phyloP scores from a whole-genome alignment of 1,140 invertebrate genomes.

The Tetraneura akinire region DNA sequence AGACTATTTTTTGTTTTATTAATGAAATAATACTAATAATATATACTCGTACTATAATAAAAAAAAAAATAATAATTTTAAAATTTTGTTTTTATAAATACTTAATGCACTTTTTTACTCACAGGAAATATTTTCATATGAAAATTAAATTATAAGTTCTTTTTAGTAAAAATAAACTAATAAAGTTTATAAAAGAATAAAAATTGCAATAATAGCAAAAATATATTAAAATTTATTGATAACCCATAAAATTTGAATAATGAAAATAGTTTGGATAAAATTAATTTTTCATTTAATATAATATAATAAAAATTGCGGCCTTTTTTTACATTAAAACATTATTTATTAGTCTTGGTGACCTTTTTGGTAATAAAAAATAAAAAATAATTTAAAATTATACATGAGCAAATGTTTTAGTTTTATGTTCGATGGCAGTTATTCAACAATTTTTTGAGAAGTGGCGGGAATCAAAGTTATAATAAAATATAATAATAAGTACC shows the following conservation, averaged over 20 bases:
- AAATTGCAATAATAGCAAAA: background rate
- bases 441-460: too few species aligned
- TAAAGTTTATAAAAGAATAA: background rate
- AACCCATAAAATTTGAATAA: background rate
- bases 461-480: too few species aligned
- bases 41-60: too few species aligned
- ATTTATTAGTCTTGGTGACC: conserved; percentile 23
- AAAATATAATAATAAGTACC: too few species aligned
- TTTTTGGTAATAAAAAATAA: background rate
- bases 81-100: too few species aligned
- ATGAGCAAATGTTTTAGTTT: background rate
- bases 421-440: background rate
- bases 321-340: background rate
- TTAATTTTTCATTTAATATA: conserved; percentile 14
- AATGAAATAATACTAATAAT: too few species aligned
- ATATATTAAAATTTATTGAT: conserved; percentile 6
- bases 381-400: conserved; percentile 18
- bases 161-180: too few species aligned
- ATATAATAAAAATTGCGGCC: background rate
- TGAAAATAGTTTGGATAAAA: conserved; percentile 6
- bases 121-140: too few species aligned
- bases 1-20: too few species aligned
- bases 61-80: too few species aligned
- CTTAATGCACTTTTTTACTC: too few species aligned
- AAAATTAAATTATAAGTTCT: too few species aligned